Evolutionary conservation across 2,113 vertebrate species (phyloP), one percentile per base, ranked within the genome.

Genomic region (Notothenia rossii): DNA sequence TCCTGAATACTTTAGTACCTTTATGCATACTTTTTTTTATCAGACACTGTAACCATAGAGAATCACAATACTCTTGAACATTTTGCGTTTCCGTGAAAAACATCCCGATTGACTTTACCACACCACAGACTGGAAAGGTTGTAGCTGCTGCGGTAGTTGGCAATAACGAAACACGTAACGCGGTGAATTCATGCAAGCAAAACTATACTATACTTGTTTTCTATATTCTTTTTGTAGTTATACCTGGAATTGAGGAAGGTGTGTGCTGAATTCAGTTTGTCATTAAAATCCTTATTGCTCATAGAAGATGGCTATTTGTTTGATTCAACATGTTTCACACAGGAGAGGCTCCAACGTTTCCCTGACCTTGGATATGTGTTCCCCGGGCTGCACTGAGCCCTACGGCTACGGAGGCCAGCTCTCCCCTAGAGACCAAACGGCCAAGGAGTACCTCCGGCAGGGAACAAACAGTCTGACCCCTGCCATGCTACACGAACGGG

Each of bases 261-360:
- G 51, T 46, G 3, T 12, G 20, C 25, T 48, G 18, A 59, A 14
- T 46, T 58, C 36, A 54, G 62, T 10, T 6, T 29, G 55, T 4
- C 40, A 54, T 33, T 64, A 15, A 15, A 72, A 75, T 77, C 14
- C 15, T 66, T 22, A 43, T 70, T 64, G 18, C 56, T 68, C 22
- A 33, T 33, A 7, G 2, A 13, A 71, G n/a, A 63, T 51, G 13
- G 4, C 2, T 15, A 8, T 67, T 43, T 53, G 22, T 70, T 50
- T 70, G 45, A 63, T 18, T 79, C 43, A 64, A 55, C 45, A 29
- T 86, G 53, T 51, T 61, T 76, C 49, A 65, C 88, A 91, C 80
- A 99, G 98, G 94, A 96, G 98, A 87, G 98, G 98, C 82, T 99
- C 98, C 81, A 99, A 99, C 12, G 98, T 99, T 87, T 99, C 98